Base-by-base conservation (phyloP, 2,888 invertebrate species). In the Beris morrisii region DNA sequence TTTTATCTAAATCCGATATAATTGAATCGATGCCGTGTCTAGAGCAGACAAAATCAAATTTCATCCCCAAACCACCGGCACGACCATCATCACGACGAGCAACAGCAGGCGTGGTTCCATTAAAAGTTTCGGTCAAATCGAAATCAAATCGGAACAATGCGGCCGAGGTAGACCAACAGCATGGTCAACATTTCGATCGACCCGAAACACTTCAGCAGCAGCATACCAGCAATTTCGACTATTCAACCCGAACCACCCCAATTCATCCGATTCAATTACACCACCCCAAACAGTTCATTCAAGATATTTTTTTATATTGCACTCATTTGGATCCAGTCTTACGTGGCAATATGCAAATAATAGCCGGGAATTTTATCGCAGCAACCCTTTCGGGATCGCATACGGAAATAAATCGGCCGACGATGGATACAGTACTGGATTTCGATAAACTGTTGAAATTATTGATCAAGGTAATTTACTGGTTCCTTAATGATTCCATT, bases 301-400 rank as follows among this genome's bases (percentile, higher is more conserved):
- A 74, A 55, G 80, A 81, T 73, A 74, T 79, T 67, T 71, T 81
- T 69, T 73, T 78, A 64, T 81, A 75, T 70, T 74, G 77, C 69
- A 74, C 74, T 56, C 81, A 81, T 71, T 71, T 74, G 50, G 81
- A 81, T 76, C 81, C 81, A 28, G 77, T 81, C 66, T 70, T 81
- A 69, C 76, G 81, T 43, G 79, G 78, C 32, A 79, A 79, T 58
- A 76, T 80, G 22, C 80, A 78, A 71, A 76, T 74, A 71, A 77
- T 81, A 68, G 75, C 79, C 71, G 80, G 80, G 55, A 77, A 77
- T 72, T 79, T 78, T 71, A 71, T 79, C 15, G 46, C 50, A 50
- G 61, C 61, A 61, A 50, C 50, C 43, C 61, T 61, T 28, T 46
- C 38, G n/a, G 61, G 13, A 38, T 50, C 61, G 32, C 50, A 50